phyloP scores from a whole-genome alignment of 2,113 vertebrate genomes.

The Macquaria australasica region DNA sequence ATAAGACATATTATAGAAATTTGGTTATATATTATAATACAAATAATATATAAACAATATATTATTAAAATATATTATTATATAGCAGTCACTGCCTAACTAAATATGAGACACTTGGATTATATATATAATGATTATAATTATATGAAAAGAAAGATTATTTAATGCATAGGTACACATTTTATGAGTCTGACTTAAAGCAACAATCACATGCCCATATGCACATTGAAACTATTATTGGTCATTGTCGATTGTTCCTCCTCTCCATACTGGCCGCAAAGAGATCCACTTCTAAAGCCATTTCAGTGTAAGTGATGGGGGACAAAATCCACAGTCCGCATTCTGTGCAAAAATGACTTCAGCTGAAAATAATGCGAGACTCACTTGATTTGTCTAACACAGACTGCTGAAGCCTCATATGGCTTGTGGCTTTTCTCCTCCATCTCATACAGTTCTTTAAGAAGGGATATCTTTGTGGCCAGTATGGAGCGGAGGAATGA shows the following conservation, averaged over 20 bases:
- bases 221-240: not conserved
- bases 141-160: not conserved
- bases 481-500: not conserved
- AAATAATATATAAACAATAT: no score
- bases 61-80: not conserved
- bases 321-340: not conserved
- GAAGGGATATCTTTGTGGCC: conserved; percentile 1
- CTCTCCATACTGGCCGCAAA: not conserved
- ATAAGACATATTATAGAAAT: no score
- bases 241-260: not conserved
- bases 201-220: not conserved
- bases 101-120: not conserved
- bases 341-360: not conserved
- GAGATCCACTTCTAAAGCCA: not conserved
- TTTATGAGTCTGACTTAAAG: not conserved
- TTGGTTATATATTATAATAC: not conserved
- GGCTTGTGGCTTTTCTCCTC: not conserved
- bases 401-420: not conserved
- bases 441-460: not conserved
- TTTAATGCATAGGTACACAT: not conserved
- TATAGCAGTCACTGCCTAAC: not conserved
- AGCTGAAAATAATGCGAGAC: not conserved
- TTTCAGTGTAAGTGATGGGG: not conserved
- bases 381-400: not conserved
- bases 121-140: not conserved